Evolutionary conservation across 2,888 invertebrate species (phyloP), one percentile per base, ranked within the genome.

Genomic region (Agrochola lychnidis): DNA sequence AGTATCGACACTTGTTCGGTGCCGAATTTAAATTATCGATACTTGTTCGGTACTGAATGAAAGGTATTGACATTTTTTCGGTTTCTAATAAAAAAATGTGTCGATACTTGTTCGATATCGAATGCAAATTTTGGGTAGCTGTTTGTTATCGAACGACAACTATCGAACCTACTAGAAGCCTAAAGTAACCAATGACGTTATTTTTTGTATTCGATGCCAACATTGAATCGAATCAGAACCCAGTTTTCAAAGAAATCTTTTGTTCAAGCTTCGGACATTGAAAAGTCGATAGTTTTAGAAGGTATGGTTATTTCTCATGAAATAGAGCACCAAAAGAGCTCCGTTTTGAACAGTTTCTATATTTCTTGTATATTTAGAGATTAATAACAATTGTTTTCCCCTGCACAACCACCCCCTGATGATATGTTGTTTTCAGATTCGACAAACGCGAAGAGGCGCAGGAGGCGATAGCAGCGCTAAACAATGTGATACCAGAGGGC

Each of bases 361-460:
- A 16, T 25, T 7, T 4, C 25, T 76, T 62, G 10, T 42, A 6
- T 53, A 40, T 77, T 40, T 36, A 40, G 1, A 30, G n/a, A 70
- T 25, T 1, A 25, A 67, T 22, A 53, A 53, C 22, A 53, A 53
- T 53, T 22, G 9, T 22, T 53, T 30, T 30, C 30, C 30, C 30
- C 30, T 30, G 30, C 30, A 1, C 30, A 30, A 30, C 30, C 30
- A n/a, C 30, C 30, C 30, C 30, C 30, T 30, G n/a, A 56, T 56
- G 1, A 10, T 56, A 12, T n/a, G 48, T 61, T 69, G 1, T 53
- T 89, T 92, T 30, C 90, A 98, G 99, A 94, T 99, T 97, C 93
- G 98, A 99, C 89, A 98, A 98, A 91, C 97, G 98, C 75, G 98
- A 98, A 92, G 98, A 99, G 94, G 99, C 99, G 36, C 98, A 99